Base-by-base conservation (phyloP, 2,113 vertebrate genomes). In the Pangasianodon gigas region DNA sequence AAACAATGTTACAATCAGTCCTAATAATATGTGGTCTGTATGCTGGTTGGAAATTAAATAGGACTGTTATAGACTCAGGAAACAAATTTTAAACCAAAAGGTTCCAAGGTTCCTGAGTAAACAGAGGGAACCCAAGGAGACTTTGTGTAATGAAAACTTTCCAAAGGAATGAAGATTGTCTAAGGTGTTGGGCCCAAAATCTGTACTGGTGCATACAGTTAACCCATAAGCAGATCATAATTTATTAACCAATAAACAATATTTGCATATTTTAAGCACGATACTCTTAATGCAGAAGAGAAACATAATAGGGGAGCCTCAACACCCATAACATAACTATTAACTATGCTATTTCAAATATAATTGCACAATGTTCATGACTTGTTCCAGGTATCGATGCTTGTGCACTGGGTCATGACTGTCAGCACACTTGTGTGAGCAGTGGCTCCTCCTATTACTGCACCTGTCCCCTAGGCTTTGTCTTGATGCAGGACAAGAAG, bases 341-440 rank as follows among this genome's bases (percentile, higher is more conserved):
- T 14, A 21, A 41, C 37, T 21, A 37, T 71, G 48, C 18, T 71
- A 86, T 71, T 52, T 51, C n/a, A 54, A 16, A 81, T 26, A 80
- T 52, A 77, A 18, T 21, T 54, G 51, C 29, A 37, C 3, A 58
- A 46, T 84, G 37, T 84, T 62, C 37, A 46, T 84, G 56, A 62
- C 67, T 87, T 74, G 81, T 92, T 91, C 48, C 88, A 92, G 91
- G 85, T 87, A 19, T 56, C n/a, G 88, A 92, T 67, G 85, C 81
- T 65, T 92, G 91, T 89, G 89, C 89, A 18, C 83, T 87, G 81
- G 90, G 88, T 71, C 87, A 92, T 37, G 75, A 89, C 90, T 91
- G 91, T 89, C 89, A 90, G 87, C 88, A 92, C 89, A 67, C 71
- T 67, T 92, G 91, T 60, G 75, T 90, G 19, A 75, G 88, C 90